Base-by-base conservation (phyloP, 2,113 vertebrate species). In the Eptesicus fuscus region DNA sequence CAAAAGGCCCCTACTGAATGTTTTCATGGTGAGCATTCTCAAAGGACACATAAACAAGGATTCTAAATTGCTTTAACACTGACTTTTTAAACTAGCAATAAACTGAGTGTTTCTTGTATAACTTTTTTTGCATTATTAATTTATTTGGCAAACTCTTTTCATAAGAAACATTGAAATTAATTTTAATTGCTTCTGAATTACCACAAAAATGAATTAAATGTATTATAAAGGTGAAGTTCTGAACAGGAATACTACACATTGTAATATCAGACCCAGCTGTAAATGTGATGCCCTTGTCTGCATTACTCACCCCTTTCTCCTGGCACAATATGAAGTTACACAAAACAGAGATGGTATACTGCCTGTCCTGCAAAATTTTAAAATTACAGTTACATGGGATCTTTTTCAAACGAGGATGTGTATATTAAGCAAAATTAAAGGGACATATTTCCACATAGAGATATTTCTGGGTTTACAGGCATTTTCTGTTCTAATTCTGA, bases 361-460 rank as follows among this genome's bases (percentile, higher is more conserved):
- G 12, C 37, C 30, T 30, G 30, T 9, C 69, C 69, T 80, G 30
- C 7, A 56, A 86, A 79, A 63, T 30, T 80, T 35, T 79, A 59
- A 42, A 80, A 70, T 28, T 47, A 76, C 4, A 40, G 22, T 23
- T 59, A 18, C 5, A 18, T 63, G 13, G 8, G 2, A 16, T 70
- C 11, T 85, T 89, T 47, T 91, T 40, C 70, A 90, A 87, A 80
- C 22, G 23, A 91, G 30, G 82, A 56, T 23, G 5, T 23, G 0
- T 30, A 35, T 71, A 25, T 53, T 84, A 83, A 84, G 74, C 86
- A 93, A 25, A 95, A 94, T 59, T 32, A 93, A 83, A 35, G 25
- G 51, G 47, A 80, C 87, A 63, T 76, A 56, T 35, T 70, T 17
- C 7, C 84, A 74, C 3, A 47, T 9, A 63, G 53, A 92, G 35